Conservation (phyloP, 2,888 invertebrate genomes). For the Dryomyza anilis region DNA sequence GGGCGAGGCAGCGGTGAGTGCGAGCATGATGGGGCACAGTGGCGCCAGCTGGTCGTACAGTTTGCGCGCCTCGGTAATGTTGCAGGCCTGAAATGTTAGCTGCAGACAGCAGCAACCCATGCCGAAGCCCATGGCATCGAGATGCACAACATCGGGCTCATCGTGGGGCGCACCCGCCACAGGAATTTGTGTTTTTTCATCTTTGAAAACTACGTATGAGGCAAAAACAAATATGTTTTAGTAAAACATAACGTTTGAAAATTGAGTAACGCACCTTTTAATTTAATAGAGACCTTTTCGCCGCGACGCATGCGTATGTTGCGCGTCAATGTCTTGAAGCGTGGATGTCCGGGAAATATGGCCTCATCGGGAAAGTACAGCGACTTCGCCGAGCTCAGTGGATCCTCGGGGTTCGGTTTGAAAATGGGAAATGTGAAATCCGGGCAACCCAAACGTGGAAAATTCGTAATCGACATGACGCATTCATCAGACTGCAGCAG, state of each 20-base stretch:
- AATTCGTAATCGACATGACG: conserved; percentile 89
- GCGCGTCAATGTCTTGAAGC: conserved; percentile 89
- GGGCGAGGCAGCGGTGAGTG: conserved; percentile 95
- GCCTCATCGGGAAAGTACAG: conserved; percentile 94
- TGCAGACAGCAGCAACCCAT: conserved; percentile 99
- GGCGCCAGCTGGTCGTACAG: conserved; percentile 97
- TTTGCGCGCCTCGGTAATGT: conserved; percentile 92
- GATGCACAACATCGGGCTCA: conserved; percentile 89
- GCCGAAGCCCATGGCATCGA: conserved; percentile 99
- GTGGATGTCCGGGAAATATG: conserved; percentile 93
- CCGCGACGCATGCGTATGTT: conserved; percentile 92
- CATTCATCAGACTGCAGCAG: conserved; percentile 79
- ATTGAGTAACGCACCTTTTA: conserved; percentile 73
- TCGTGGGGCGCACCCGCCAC: conserved; percentile 81
- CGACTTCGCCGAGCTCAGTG: conserved; percentile 78
- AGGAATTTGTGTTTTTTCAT: conserved; percentile 83
- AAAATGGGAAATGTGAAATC: conserved; percentile 83
- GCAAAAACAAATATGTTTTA: no score
- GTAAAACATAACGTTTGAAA: neutral
- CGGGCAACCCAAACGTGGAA: conserved; percentile 89
- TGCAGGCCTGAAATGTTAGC: conserved; percentile 91
- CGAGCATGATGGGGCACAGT: conserved; percentile 95
- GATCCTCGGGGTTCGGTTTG: conserved; percentile 70
- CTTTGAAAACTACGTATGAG: conserved; percentile 89
- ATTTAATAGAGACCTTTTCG: conserved; percentile 94